These are phyloP conservation scores for Pterois miles DNA, from an alignment of 2,797 vertebrate genomes.

Conservation along the genomic window DNA sequence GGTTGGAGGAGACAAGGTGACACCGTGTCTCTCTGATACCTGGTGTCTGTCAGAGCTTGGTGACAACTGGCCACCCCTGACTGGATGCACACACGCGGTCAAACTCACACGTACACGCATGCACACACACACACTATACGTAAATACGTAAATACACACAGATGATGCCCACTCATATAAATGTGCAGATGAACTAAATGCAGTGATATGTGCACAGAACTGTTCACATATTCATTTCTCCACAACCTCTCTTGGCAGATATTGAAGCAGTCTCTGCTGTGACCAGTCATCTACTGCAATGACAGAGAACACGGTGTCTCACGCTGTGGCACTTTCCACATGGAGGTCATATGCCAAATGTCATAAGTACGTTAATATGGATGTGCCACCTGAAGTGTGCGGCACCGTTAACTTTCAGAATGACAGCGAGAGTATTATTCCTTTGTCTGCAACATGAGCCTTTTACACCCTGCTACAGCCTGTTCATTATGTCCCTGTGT, in stretches of 20 bases:
- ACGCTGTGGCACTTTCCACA: conserved; percentile 35
- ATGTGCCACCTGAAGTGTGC: conserved; percentile 25
- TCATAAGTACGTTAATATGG: conserved; percentile 41
- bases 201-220: not conserved
- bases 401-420: conserved; percentile 33
- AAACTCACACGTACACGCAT: not conserved
- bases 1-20: conserved; percentile 72
- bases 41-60: conserved; percentile 65
- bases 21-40: conserved; percentile 68
- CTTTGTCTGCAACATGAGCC: conserved; percentile 9
- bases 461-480: conserved; percentile 4
- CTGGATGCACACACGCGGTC: conserved; percentile 41
- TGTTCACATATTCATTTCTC: conserved; percentile 13
- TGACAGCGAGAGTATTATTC: conserved; percentile 22
- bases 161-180: not conserved
- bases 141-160: conserved; percentile 4
- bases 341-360: conserved; percentile 41
- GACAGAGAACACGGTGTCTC: conserved; percentile 40
- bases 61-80: conserved; percentile 73
- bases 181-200: conserved; percentile 31
- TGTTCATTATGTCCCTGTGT: not conserved
- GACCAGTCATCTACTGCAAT: conserved; percentile 21
- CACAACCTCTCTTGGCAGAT: conserved; percentile 12
- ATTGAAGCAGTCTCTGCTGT: conserved; percentile 15
- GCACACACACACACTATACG: not conserved